Conservation (phyloP, 2,113 vertebrate species). For the Ploceus nigricollis region DNA sequence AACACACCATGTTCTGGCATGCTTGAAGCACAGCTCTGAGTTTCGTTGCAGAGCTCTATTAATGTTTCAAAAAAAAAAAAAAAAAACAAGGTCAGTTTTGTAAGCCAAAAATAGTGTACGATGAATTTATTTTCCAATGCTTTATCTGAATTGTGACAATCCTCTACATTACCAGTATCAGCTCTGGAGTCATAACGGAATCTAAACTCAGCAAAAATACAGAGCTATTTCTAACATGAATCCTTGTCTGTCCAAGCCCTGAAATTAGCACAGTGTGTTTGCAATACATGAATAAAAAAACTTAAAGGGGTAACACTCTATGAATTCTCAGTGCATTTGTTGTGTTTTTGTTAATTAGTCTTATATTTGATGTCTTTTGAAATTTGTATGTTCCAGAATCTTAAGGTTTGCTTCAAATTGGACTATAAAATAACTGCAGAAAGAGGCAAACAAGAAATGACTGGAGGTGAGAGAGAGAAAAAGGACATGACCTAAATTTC, state of each 20-base stretch:
- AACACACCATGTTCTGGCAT: not conserved
- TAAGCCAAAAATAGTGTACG: not conserved
- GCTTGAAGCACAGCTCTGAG: not conserved
- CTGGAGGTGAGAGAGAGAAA: not conserved
- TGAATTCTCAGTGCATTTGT: not conserved
- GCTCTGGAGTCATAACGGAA: not conserved
- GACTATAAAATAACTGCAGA: not conserved
- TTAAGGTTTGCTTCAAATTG: not conserved
- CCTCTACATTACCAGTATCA: not conserved
- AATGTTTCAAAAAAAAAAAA: not conserved
- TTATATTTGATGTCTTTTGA: not conserved
- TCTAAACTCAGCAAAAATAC: not conserved
- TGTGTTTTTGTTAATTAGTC: not conserved
- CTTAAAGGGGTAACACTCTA: not conserved
- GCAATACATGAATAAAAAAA: not conserved
- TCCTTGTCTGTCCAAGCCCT: not conserved
- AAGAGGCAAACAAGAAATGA: not conserved
- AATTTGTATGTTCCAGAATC: not conserved
- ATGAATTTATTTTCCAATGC: not conserved
- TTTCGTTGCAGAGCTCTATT: not conserved
- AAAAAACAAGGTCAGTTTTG: fast-evolving
- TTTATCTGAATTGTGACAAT: not conserved
- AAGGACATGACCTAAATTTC: not conserved
- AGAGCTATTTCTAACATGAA: not conserved
- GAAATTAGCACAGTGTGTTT: not conserved